These are phyloP conservation scores for Montifringilla adamsi DNA, from an alignment of 2,113 vertebrate genomes.

Conservation along the genomic window DNA sequence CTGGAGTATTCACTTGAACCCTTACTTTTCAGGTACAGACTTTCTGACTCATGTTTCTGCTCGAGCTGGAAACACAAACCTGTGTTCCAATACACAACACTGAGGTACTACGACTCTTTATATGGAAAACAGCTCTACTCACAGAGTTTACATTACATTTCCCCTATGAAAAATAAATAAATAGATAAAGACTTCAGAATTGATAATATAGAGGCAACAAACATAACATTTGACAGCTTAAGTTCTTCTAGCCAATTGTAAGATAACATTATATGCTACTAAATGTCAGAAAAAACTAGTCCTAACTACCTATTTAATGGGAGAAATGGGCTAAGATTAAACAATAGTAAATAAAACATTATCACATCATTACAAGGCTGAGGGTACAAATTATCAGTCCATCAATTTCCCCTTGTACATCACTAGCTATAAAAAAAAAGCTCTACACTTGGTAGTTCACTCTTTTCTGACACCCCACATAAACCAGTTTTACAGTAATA, in stretches of 20 bases:
- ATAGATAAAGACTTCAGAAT: not conserved
- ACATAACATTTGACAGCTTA: not conserved
- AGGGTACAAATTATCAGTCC: not conserved
- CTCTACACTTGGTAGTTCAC: not conserved
- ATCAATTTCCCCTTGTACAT: not conserved
- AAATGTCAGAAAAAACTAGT: not conserved
- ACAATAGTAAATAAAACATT: not conserved
- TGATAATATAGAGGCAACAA: not conserved
- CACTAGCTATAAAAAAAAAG: not conserved
- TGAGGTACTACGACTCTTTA: rapidly evolving
- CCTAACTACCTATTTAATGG: not conserved
- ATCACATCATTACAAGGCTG: not conserved
- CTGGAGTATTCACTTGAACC: not conserved
- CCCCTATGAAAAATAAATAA: not conserved
- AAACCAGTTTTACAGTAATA: not conserved
- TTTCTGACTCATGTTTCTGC: not conserved
- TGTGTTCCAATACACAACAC: not conserved
- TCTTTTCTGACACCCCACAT: not conserved
- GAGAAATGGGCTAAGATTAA: not conserved
- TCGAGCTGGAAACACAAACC: not conserved
- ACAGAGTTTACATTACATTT: not conserved
- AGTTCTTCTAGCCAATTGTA: not conserved
- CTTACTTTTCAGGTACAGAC: not conserved
- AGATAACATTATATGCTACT: not conserved
- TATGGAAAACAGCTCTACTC: not conserved